Evolutionary conservation across 2,888 invertebrate genomes (phyloP).

Genomic region (Alviniconcha strummeri): DNA sequence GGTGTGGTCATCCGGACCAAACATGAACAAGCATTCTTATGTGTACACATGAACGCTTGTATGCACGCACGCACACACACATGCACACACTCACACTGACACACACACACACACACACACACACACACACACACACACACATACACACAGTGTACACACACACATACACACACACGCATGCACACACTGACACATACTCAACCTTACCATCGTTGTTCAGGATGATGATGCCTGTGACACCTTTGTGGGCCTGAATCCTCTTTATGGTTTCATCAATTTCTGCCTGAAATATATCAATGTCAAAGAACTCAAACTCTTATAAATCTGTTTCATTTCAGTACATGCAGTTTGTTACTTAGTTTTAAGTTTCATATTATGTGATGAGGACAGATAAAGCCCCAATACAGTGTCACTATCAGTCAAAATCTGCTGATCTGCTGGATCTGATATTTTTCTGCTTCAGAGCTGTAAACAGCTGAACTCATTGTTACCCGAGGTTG

Average conservation of each 20-base stretch:
- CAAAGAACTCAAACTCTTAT: not conserved
- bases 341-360: too few relatives aligned
- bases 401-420: not conserved
- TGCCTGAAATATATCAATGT: constrained; percentile 51
- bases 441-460: too few relatives aligned
- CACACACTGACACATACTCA: too few relatives aligned
- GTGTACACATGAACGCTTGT: not conserved
- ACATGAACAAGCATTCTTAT: not conserved
- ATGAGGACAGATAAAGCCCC: not conserved
- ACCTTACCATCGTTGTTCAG: constrained; percentile 94
- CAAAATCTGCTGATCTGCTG: too few relatives aligned
- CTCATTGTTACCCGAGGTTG: too few relatives aligned
- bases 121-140: too few relatives aligned
- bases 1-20: too few relatives aligned
- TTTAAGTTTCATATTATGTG: not conserved
- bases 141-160: too few relatives aligned
- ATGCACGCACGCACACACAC: not conserved
- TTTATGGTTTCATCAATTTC: constrained; percentile 98
- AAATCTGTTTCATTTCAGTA: not conserved
- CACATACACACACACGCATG: too few relatives aligned
- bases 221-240: constrained; percentile 96
- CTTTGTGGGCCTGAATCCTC: constrained; percentile 92
- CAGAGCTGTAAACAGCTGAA: too few relatives aligned
- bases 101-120: too few relatives aligned
- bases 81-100: not conserved